Evolutionary conservation across 2,113 vertebrate species (phyloP).

Genomic region (Emydura subglobosa): DNA sequence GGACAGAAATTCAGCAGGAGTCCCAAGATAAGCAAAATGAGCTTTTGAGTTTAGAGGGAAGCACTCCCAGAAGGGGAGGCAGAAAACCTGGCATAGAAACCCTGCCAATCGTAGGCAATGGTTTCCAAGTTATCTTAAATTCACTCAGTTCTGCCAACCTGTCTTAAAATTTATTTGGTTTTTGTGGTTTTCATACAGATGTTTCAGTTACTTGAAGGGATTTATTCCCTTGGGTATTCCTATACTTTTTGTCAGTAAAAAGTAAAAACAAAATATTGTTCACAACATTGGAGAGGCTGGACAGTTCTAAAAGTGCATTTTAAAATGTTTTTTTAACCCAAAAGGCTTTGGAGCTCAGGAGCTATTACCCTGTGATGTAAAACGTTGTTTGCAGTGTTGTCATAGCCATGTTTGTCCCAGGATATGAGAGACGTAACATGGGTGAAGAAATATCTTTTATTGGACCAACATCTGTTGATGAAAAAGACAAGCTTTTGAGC

Average conservation of each 20-base stretch:
- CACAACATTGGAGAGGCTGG: background rate
- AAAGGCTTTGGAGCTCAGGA: background rate
- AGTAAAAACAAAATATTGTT: background rate
- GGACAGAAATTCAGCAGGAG: background rate
- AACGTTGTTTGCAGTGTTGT: background rate
- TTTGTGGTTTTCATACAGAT: background rate
- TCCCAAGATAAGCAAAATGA: background rate
- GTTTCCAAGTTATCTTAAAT: background rate
- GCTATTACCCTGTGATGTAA: background rate
- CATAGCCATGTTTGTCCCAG: too few species aligned
- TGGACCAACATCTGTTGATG: too few species aligned
- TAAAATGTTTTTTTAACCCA: background rate
- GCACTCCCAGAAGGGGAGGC: background rate
- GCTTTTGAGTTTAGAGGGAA: background rate
- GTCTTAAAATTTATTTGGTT: background rate
- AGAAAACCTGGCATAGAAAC: background rate
- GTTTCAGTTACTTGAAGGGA: background rate
- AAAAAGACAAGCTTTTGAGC: too few species aligned
- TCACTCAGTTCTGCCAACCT: background rate
- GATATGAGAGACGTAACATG: too few species aligned
- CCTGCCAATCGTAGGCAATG: background rate
- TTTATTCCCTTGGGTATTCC: background rate
- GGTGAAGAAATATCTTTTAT: too few species aligned
- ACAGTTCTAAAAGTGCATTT: background rate
- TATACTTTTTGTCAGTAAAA: background rate